These are phyloP conservation scores for Diarsia rubi DNA, from an alignment of 2,888 invertebrate genomes.

Conservation along the genomic window DNA sequence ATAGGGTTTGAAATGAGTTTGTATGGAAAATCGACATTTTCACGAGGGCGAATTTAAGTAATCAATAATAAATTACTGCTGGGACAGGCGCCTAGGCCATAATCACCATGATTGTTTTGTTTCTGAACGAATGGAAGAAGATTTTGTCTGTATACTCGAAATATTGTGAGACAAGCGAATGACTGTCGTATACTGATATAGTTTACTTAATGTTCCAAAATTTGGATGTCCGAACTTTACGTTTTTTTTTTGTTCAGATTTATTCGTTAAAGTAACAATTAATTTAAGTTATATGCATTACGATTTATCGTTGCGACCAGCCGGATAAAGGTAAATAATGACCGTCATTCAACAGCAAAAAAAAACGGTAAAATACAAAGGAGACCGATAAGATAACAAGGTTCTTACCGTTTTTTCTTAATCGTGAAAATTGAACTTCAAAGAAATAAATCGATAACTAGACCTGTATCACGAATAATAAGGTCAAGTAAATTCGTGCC, in stretches of 20 bases:
- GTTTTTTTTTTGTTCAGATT: too few species aligned
- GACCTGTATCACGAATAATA: constrained; percentile 36
- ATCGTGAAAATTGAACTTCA: constrained; percentile 6
- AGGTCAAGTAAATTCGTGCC: constrained; percentile 48
- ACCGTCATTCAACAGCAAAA: neutral
- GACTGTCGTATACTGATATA: neutral
- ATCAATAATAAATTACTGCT: too few species aligned
- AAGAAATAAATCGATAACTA: constrained; percentile 17
- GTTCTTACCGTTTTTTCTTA: neutral
- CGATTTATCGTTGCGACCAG: neutral
- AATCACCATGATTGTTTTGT: neutral
- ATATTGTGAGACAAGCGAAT: neutral
- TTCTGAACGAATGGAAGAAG: neutral
- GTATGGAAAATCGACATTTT: too few species aligned
- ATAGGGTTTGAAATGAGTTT: too few species aligned
- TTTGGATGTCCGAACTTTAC: too few species aligned
- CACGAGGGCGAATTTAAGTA: too few species aligned
- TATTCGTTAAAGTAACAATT: neutral
- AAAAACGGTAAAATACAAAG: neutral
- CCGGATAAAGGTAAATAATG: neutral
- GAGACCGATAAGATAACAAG: constrained; percentile 15
- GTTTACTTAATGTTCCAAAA: neutral
- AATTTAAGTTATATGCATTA: neutral
- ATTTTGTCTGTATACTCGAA: neutral
- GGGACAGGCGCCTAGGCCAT: neutral